Evolutionary conservation across 2,888 invertebrate species (phyloP).

Genomic region (Clanis bilineata): DNA sequence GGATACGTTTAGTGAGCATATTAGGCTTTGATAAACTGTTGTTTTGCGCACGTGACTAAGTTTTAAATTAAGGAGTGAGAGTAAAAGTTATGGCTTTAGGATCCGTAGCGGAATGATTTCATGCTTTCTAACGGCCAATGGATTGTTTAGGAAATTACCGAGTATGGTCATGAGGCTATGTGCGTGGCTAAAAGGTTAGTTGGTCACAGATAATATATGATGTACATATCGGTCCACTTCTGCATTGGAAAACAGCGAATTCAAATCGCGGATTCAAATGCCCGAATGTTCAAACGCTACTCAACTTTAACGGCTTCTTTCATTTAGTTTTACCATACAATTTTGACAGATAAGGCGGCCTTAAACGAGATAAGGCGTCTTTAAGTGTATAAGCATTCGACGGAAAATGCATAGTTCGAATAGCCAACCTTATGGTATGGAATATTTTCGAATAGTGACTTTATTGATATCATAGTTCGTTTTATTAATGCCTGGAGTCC

Average conservation of each 20-base stretch:
- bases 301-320: too few species aligned
- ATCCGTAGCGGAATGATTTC: not conserved
- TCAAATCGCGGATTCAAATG: not conserved
- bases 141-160: not conserved
- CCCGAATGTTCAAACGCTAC: too few species aligned
- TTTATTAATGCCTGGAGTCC: too few species aligned
- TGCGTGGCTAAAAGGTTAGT: not conserved
- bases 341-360: too few species aligned
- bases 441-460: too few species aligned
- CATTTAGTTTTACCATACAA: too few species aligned
- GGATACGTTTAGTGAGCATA: constrained; percentile 19
- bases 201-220: not conserved
- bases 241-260: not conserved
- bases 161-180: not conserved
- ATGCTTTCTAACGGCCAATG: not conserved
- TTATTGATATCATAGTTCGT: too few species aligned
- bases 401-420: too few species aligned
- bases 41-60: constrained; percentile 1
- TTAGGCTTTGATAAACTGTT: constrained; percentile 14
- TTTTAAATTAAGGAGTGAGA: constrained; percentile 1
- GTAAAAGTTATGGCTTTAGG: not conserved
- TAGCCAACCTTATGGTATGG: too few species aligned
- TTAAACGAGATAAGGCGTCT: too few species aligned
- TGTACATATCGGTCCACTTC: not conserved
- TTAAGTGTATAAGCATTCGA: too few species aligned